phyloP scores from a whole-genome alignment of 2,113 vertebrate genomes.

The Dipodomys spectabilis region DNA sequence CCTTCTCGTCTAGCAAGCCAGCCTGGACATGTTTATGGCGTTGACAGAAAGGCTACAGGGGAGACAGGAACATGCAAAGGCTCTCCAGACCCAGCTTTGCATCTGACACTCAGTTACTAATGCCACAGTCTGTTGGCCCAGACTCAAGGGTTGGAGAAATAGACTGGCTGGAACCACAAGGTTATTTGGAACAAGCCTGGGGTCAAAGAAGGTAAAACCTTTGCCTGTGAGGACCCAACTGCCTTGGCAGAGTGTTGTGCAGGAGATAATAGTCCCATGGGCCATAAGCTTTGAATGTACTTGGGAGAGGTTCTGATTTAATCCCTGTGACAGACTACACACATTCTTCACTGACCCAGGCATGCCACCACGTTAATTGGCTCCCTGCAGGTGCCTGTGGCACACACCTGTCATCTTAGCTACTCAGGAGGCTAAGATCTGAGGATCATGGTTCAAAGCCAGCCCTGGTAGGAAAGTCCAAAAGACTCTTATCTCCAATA shows the following conservation, averaged over 20 bases:
- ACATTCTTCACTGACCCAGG: neutral
- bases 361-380: neutral
- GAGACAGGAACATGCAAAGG: neutral
- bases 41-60: neutral
- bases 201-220: neutral
- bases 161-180: neutral
- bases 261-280: neutral
- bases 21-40: neutral
- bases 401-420: too few relatives aligned
- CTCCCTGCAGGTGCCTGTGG: neutral
- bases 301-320: neutral
- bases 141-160: neutral
- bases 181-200: neutral
- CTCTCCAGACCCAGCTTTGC: neutral
- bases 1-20: neutral
- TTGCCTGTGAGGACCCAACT: neutral
- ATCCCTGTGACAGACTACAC: neutral
- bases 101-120: neutral
- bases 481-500: too few relatives aligned
- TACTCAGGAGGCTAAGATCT: too few relatives aligned
- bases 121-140: neutral
- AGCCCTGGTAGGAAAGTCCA: too few relatives aligned
- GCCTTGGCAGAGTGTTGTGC: neutral
- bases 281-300: neutral
- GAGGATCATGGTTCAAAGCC: too few relatives aligned